Evolutionary conservation across 1,140 invertebrate species (phyloP).

Genomic region (Drosophila obscura): DNA sequence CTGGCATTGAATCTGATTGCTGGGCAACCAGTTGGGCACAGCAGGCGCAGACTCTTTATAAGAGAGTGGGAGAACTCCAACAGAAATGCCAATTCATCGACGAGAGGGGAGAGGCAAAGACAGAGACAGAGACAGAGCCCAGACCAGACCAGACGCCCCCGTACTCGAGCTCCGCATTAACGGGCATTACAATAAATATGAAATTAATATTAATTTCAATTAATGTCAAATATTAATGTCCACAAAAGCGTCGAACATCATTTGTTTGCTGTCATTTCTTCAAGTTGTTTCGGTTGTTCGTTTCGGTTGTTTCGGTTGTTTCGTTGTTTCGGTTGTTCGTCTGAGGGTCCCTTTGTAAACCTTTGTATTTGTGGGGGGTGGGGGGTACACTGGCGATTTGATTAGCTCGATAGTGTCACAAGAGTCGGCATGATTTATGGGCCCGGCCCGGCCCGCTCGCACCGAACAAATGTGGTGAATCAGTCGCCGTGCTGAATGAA

Average conservation of each 20-base stretch:
- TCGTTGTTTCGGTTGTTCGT: constrained; percentile 24
- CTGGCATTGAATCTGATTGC: too few species aligned
- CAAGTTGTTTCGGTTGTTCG: constrained; percentile 24
- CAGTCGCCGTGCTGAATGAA: constrained; percentile 49
- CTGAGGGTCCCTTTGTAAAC: constrained; percentile 34
- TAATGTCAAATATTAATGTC: constrained; percentile 84
- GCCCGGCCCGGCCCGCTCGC: constrained; percentile 15
- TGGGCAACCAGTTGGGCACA: constrained; percentile 64
- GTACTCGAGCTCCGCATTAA: constrained; percentile 55
- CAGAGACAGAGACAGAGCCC: neutral
- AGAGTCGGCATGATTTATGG: constrained; percentile 81
- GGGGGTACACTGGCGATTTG: constrained; percentile 69
- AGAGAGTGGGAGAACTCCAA: neutral
- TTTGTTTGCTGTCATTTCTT: constrained; percentile 77
- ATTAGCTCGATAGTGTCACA: constrained; percentile 83
- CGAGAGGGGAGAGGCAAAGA: constrained; percentile 6
- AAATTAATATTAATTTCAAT: constrained; percentile 84
- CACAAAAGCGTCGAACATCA: constrained; percentile 80
- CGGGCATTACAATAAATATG: constrained; percentile 78
- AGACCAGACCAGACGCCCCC: constrained; percentile 41
- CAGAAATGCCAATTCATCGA: constrained; percentile 72
- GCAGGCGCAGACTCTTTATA: constrained; percentile 38
- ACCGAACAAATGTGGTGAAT: constrained; percentile 49
- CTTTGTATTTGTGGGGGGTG: constrained; percentile 34
- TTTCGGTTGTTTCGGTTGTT: constrained; percentile 26